Conservation (phyloP, 2,113 vertebrate genomes). For the Todiramphus saurophagus region DNA sequence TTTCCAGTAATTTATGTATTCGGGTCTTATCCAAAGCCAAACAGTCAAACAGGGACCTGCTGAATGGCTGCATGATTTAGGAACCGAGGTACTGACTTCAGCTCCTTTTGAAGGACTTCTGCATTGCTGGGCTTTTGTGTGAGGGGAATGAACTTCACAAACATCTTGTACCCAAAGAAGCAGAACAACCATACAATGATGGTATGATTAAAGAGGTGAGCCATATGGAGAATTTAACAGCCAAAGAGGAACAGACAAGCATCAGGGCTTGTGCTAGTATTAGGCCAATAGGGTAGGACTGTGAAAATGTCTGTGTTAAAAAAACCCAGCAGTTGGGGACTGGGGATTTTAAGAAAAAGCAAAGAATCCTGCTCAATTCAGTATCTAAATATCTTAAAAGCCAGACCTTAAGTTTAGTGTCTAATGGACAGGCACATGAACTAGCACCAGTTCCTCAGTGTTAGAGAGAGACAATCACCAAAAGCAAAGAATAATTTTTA, state of each 20-base stretch:
- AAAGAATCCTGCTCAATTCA: background rate
- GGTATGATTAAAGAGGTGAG: background rate
- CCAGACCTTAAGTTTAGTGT: background rate
- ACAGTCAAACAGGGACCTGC: background rate
- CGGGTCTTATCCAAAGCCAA: background rate
- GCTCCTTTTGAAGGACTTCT: background rate
- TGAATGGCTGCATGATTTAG: background rate
- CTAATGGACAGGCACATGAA: background rate
- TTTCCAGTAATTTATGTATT: background rate
- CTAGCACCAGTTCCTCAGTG: background rate
- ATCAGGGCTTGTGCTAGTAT: background rate
- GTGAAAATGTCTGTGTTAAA: background rate
- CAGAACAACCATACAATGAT: background rate
- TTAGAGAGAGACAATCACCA: background rate
- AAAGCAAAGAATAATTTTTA: background rate
- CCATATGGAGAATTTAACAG: background rate
- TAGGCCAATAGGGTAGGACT: background rate
- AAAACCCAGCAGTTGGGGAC: rapidly evolving
- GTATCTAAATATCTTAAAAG: background rate
- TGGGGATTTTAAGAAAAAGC: background rate
- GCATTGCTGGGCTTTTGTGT: background rate
- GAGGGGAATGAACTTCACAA: background rate
- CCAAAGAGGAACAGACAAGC: background rate
- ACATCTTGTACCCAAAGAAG: background rate
- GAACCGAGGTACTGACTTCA: background rate